These are phyloP conservation scores for Hoplias malabaricus DNA, from an alignment of 2,113 vertebrate genomes.

Conservation along the genomic window DNA sequence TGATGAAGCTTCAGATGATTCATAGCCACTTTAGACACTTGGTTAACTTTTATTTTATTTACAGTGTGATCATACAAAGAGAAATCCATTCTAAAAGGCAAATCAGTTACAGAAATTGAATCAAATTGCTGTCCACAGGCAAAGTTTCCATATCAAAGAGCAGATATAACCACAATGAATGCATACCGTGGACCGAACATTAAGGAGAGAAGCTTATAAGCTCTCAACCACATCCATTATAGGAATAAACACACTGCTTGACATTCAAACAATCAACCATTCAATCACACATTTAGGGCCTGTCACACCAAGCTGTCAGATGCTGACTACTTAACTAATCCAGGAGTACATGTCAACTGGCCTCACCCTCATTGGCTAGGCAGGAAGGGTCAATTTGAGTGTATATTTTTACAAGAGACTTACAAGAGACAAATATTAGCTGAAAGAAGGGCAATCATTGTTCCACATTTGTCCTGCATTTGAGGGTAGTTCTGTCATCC, in stretches of 20 bases:
- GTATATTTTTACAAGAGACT: too few species aligned
- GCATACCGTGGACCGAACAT: neutral
- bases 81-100: neutral
- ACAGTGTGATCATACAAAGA: neutral
- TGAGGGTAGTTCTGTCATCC: too few species aligned
- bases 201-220: neutral
- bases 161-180: neutral
- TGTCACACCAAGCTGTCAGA: too few species aligned
- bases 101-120: neutral
- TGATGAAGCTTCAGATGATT: too few species aligned
- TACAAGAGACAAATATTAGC: too few species aligned
- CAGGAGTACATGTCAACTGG: too few species aligned
- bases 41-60: neutral
- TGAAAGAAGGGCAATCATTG: too few species aligned
- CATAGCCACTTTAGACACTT: neutral
- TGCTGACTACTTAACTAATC: too few species aligned
- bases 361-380: too few species aligned
- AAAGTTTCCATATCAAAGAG: neutral
- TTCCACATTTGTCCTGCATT: too few species aligned
- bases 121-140: neutral
- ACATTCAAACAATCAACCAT: slow-evolving; percentile 4
- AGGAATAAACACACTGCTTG: slow-evolving; percentile 8
- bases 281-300: neutral
- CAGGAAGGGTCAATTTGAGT: too few species aligned
- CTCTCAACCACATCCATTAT: slow-evolving; percentile 38